Evolutionary conservation across 2,888 invertebrate genomes (phyloP), one percentile per base, ranked within the genome.

Genomic region (Glyphotaelius pellucidus): DNA sequence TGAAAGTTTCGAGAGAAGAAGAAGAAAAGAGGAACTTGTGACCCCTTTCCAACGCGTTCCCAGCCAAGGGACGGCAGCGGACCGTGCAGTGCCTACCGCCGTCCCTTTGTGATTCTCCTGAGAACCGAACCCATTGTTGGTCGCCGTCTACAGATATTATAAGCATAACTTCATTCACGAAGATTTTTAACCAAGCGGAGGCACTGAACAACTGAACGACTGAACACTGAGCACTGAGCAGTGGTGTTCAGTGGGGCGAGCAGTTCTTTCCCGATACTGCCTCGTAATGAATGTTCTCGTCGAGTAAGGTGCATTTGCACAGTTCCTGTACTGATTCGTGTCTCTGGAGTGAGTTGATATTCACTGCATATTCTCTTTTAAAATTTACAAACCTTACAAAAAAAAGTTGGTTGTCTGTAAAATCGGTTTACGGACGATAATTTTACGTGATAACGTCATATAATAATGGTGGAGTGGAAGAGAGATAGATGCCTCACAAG

Each of bases 31-130:
- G 38, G 32, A 84, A 85, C n/a, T 38, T 86, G 42, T 86, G 86
- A 42, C 86, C 86, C 86, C 42, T 38, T 86, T 86, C 42, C 42
- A 30, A 86, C 9, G 38, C 86, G 42, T 38, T 86, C 42, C 86
- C 25, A 42, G 86, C 86, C n/a, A 30, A 42, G 86, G 86, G 86
- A 86, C 86, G 86, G 38, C 86, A 86, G 42, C n/a, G 86, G 86
- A 86, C 86, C 86, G 47, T 86, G 86, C 38, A 86, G n/a, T 25
- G 15, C 67, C 52, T n/a, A n/a, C 42, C 38, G 86, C 42, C 42
- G 38, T n/a, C 86, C 38, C 86, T 38, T 86, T 86, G 11, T 81
- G 15, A 14, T 81, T 9, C 31, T 83, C 83, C 31, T 83, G 83
- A 83, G 83, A 83, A 31, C 83, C 83, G 83, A 31, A 19, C 83